These are phyloP conservation scores for Leptosomus discolor DNA, from an alignment of 2,113 vertebrate species.

Conservation along the genomic window DNA sequence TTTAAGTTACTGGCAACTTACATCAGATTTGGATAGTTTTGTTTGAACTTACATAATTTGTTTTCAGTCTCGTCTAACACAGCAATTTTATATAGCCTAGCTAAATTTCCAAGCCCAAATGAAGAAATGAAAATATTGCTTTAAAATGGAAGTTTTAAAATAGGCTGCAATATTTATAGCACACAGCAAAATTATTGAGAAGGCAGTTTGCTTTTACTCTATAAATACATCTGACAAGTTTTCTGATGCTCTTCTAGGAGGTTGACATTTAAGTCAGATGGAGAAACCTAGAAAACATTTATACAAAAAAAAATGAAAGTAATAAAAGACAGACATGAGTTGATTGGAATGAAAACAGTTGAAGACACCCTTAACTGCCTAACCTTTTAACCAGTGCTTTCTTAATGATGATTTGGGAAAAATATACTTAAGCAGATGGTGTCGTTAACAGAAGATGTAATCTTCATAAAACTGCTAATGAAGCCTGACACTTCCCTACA, in stretches of 20 bases:
- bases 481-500: constrained; percentile 11
- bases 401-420: not conserved
- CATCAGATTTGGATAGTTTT: not conserved
- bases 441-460: not conserved
- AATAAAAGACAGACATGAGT: not conserved
- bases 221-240: not conserved
- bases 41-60: not conserved
- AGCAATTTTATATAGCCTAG: not conserved
- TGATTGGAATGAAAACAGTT: not conserved
- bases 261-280: not conserved
- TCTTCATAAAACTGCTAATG: constrained; percentile 33
- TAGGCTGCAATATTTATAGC: not conserved
- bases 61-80: not conserved
- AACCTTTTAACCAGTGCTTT: not conserved
- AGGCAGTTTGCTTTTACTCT: not conserved
- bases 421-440: constrained; percentile 8
- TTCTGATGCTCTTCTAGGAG: not conserved
- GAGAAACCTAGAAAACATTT: not conserved
- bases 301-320: not conserved
- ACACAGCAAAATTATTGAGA: not conserved
- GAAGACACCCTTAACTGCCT: not conserved
- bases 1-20: not conserved
- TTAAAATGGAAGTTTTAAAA: not conserved
- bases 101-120: not conserved
- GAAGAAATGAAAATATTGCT: not conserved